These are phyloP conservation scores for Anoplius nigerrimus DNA, from an alignment of 2,888 invertebrate genomes.

Conservation along the genomic window DNA sequence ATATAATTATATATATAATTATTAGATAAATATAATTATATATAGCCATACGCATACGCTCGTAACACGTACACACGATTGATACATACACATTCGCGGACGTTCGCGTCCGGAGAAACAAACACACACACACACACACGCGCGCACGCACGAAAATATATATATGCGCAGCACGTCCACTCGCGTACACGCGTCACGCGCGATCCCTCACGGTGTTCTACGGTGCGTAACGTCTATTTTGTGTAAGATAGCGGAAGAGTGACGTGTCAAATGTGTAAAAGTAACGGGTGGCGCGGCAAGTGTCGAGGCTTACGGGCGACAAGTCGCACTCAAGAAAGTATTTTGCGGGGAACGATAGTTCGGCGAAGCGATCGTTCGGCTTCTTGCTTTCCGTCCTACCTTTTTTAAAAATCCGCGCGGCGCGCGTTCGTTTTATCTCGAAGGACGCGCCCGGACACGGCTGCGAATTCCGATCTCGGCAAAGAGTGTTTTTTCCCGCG, in stretches of 20 bases:
- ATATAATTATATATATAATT: conserved; percentile 19
- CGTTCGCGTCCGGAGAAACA: too few relatives aligned
- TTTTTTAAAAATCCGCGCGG: too few relatives aligned
- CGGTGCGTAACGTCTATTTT: conserved; percentile 55
- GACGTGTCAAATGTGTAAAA: conserved; percentile 55
- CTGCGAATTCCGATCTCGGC: too few relatives aligned
- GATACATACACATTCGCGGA: too few relatives aligned
- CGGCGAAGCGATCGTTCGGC: too few relatives aligned
- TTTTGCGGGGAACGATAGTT: not conserved
- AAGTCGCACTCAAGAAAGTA: conserved; percentile 20
- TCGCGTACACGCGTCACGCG: conserved; percentile 27
- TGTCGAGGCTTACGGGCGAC: conserved; percentile 16
- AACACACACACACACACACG: not conserved
- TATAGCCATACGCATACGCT: conserved; percentile 15
- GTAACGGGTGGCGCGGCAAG: conserved; percentile 14
- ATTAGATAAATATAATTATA: conserved; percentile 15
- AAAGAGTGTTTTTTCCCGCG: too few relatives aligned
- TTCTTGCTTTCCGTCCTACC: too few relatives aligned
- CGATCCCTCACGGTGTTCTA: conserved; percentile 35
- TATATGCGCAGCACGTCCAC: too few relatives aligned
- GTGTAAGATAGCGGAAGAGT: conserved; percentile 54
- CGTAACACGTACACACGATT: not conserved
- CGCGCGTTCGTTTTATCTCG: too few relatives aligned
- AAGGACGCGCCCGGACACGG: too few relatives aligned
- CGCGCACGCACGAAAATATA: conserved; percentile 13